Evolutionary conservation across 2,113 vertebrate species (phyloP).

Genomic region (Procavia capensis): DNA sequence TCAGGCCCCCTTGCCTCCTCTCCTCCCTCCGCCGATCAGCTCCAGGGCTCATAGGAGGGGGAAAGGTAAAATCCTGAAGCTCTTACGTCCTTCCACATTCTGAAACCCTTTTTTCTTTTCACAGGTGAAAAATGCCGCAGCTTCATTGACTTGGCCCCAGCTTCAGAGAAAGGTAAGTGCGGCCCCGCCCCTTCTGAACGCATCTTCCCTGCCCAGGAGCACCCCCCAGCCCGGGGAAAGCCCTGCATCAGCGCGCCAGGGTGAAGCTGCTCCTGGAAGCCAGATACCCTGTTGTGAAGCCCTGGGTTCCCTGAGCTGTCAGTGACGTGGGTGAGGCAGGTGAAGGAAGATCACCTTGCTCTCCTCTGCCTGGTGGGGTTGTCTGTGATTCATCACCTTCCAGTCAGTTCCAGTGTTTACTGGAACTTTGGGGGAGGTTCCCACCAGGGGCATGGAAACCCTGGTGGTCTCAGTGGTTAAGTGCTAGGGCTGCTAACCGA

Average conservation of each 20-base stretch:
- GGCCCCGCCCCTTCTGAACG: background rate
- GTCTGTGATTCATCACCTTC: accelerated
- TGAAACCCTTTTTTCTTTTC: conserved; percentile 80
- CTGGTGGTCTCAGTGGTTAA: too few relatives aligned
- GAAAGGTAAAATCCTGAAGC: background rate
- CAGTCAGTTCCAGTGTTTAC: accelerated
- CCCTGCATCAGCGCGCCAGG: background rate
- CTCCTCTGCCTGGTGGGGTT: accelerated
- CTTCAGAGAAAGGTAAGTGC: conserved; percentile 96
- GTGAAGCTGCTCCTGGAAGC: accelerated
- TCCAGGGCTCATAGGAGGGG: background rate
- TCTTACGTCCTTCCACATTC: conserved; percentile 28
- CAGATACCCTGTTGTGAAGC: background rate
- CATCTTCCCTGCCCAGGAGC: background rate
- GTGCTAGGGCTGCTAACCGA: too few relatives aligned
- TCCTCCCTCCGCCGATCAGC: background rate
- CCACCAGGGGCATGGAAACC: too few relatives aligned
- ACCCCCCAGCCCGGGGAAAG: background rate
- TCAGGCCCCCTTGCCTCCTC: accelerated
- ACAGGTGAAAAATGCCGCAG: conserved; percentile 98
- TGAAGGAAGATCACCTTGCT: too few relatives aligned
- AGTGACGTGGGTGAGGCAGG: background rate
- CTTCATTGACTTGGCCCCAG: conserved; percentile 98
- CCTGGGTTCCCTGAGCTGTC: background rate
- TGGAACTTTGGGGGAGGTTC: background rate